Base-by-base conservation (phyloP, 2,797 vertebrate genomes). In the Acrossocheilus fasciatus region DNA sequence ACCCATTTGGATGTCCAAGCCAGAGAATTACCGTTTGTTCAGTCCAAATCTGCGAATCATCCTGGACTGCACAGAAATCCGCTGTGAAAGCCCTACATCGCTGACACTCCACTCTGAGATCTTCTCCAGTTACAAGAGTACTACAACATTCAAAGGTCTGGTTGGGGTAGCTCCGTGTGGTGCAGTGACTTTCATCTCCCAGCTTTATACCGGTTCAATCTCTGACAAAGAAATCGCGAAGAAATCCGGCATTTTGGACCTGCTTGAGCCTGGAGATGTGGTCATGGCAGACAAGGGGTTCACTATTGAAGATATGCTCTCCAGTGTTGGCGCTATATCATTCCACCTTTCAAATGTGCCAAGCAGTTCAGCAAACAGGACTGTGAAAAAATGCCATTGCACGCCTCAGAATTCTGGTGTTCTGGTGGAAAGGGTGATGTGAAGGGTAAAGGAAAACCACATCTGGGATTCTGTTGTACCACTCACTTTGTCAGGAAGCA, bases 91-190 rank as follows among this genome's bases (percentile, higher is more conserved):
- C n/a, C 62, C 62, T 26, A 15, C 62, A 15, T 66, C 26, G 5
- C 14, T 66, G 26, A 66, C 14, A 66, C 26, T 34, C 64, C 26
- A 64, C 26, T 30, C 62, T 14, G 62, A 34, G 26, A 66, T 72
- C 6, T 88, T 85, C 18, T 26, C 26, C 26, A 52, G 14, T 39
- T 87, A 87, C 39, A 90, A 88, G 39, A 85, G 81, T 34, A 83
- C 39, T 2, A 88, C 82, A 8, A 90, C 89, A 47, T 85, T 90
- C 4, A 90, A 85, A 43, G 87, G 78, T 5, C 66, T 87, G 43
- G 72, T 86, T 62, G 57, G 57, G 10, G 57, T 62, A 26, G 57
- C 57, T 62, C 23, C n/a, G 0, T 26, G 10, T 62, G 86, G 83
- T 36, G 36, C 59, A 30, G 41, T 87, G 11, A 87, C 86, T 26